These are phyloP conservation scores for Gadus chalcogrammus DNA, from an alignment of 2,113 vertebrate species.

Conservation along the genomic window DNA sequence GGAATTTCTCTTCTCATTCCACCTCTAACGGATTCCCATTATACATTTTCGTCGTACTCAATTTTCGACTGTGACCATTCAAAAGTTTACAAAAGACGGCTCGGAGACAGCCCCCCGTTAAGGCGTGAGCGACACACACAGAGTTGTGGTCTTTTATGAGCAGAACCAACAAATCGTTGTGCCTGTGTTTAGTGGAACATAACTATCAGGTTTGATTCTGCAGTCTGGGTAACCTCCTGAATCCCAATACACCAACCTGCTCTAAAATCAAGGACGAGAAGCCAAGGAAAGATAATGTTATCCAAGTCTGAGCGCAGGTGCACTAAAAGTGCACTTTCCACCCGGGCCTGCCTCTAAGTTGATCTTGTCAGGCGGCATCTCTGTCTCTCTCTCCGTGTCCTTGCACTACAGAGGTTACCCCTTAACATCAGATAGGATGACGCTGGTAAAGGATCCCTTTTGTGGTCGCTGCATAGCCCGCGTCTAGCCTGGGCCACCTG, in stretches of 20 bases:
- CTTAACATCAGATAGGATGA: slow-evolving; percentile 56
- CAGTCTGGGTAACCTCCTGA: too few relatives aligned
- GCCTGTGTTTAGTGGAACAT: too few relatives aligned
- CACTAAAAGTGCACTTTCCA: slow-evolving; percentile 42
- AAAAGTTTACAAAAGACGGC: slow-evolving; percentile 36
- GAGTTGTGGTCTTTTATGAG: neutral
- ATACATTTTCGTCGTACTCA: slow-evolving; percentile 48
- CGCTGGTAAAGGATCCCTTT: slow-evolving; percentile 60
- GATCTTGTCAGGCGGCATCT: slow-evolving; percentile 62
- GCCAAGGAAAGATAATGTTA: slow-evolving; percentile 2
- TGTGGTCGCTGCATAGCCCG: slow-evolving; percentile 46
- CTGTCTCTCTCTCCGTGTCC: slow-evolving; percentile 58
- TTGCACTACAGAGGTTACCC: slow-evolving; percentile 63
- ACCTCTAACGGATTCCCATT: slow-evolving; percentile 40
- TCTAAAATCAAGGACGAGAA: neutral
- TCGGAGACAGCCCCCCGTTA: slow-evolving; percentile 16
- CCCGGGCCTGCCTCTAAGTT: slow-evolving; percentile 39
- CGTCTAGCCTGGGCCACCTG: slow-evolving; percentile 56
- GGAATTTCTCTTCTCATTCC: slow-evolving; percentile 45
- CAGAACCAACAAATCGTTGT: neutral
- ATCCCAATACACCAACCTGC: too few relatives aligned
- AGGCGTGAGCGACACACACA: too few relatives aligned
- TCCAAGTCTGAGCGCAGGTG: slow-evolving; percentile 44
- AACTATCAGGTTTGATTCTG: too few relatives aligned
- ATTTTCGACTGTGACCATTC: slow-evolving; percentile 45